Conservation (phyloP, 2,113 vertebrate species). For the Diglossa brunneiventris region DNA sequence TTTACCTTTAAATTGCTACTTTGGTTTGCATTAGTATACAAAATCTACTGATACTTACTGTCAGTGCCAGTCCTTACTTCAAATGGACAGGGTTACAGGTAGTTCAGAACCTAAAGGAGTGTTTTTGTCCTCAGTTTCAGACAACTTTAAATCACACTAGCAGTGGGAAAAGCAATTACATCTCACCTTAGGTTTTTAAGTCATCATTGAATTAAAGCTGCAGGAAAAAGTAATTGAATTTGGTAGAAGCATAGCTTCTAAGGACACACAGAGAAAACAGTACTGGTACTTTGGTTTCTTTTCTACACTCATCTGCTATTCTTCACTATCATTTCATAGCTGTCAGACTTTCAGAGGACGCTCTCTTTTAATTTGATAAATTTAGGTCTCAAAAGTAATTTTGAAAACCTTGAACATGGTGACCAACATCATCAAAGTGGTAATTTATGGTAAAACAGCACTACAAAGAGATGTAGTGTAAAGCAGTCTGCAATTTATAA, state of each 20-base stretch:
- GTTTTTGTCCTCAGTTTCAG: not conserved
- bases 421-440: slow-evolving; percentile 15
- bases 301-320: not conserved
- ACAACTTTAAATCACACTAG: not conserved
- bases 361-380: slow-evolving; percentile 32
- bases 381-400: slow-evolving; percentile 43
- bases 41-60: not conserved
- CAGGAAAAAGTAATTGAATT: slow-evolving; percentile 28
- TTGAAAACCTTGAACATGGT: slow-evolving; percentile 31
- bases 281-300: not conserved
- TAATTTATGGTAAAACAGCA: slow-evolving; percentile 15
- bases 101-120: not conserved
- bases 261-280: not conserved
- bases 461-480: not conserved
- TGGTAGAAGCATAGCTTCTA: slow-evolving; percentile 25
- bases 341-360: not conserved
- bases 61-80: not conserved
- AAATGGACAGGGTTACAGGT: not conserved
- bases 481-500: slow-evolving; percentile 27
- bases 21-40: not conserved
- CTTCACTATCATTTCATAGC: not conserved
- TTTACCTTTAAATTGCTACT: not conserved
- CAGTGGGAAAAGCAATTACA: slow-evolving; percentile 33
- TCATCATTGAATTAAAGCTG: slow-evolving; percentile 19
- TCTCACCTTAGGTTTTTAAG: slow-evolving; percentile 1